phyloP scores from a whole-genome alignment of 2,797 vertebrate species.

The Salmo trutta region DNA sequence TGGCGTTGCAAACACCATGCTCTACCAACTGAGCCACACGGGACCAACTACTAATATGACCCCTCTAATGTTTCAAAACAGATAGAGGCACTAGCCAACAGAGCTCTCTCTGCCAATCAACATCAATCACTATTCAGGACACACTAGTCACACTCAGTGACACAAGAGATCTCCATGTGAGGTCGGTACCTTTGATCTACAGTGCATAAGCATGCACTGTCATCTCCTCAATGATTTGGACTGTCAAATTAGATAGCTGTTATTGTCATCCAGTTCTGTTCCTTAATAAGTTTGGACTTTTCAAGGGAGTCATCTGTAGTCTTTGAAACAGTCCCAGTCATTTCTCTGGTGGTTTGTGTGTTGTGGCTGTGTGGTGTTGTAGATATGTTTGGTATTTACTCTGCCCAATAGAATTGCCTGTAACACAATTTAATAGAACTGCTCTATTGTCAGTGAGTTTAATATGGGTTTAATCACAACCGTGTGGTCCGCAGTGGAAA shows the following conservation, averaged over 20 bases:
- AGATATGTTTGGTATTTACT: conserved; percentile 50
- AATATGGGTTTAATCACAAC: conserved; percentile 56
- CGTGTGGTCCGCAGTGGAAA: conserved; percentile 42
- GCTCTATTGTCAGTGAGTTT: conserved; percentile 59
- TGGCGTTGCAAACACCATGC: too few relatives aligned
- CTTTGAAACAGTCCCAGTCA: background rate
- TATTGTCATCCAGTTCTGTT: conserved; percentile 28
- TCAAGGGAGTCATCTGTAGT: background rate
- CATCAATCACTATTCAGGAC: conserved; percentile 28
- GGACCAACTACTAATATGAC: background rate
- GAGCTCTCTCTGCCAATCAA: background rate
- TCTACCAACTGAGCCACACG: too few relatives aligned
- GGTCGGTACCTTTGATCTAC: background rate
- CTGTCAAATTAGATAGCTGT: conserved; percentile 32
- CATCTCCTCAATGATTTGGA: conserved; percentile 31
- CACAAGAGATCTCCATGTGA: too few relatives aligned
- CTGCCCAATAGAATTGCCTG: conserved; percentile 42
- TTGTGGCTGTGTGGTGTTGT: conserved; percentile 20
- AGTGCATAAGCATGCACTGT: conserved; percentile 22
- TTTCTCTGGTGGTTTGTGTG: background rate
- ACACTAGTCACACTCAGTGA: background rate
- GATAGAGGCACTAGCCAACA: background rate
- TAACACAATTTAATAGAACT: conserved; percentile 49
- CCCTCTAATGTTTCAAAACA: background rate
- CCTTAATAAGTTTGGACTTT: conserved; percentile 19